Percentiles rank a stretch among this genome's conserved stretches.
phyloP scores from a whole-genome alignment of 2,888 invertebrate genomes.

The Melanophora roralis region DNA sequence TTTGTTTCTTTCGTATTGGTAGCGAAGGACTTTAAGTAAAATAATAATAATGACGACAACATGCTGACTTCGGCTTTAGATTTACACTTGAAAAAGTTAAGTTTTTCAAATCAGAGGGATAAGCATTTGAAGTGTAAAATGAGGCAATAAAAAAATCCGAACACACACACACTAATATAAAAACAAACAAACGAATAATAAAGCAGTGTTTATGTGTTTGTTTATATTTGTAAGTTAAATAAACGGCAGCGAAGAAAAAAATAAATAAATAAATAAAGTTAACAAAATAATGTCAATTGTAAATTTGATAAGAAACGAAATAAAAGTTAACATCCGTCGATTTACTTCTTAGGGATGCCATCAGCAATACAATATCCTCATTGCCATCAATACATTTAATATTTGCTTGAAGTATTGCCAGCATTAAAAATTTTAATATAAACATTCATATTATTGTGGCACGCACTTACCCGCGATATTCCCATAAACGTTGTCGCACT shows the following conservation, averaged over 20 bases:
- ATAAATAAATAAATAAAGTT: conserved; percentile 58
- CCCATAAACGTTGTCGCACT: conserved; percentile 23
- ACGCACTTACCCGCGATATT: conserved; percentile 28
- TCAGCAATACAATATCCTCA: neutral
- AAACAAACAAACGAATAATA: neutral
- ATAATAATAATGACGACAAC: conserved; percentile 29
- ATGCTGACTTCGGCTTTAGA: conserved; percentile 45
- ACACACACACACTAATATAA: neutral
- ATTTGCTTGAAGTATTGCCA: neutral
- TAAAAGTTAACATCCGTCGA: conserved; percentile 62
- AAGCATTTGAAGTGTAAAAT: conserved; percentile 40
- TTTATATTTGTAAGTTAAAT: neutral
- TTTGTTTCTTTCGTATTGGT: neutral
- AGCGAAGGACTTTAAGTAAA: conserved; percentile 33
- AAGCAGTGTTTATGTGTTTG: neutral
- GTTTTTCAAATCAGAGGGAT: conserved; percentile 50
- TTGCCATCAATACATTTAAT: too few relatives aligned
- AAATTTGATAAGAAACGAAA: conserved; percentile 63
- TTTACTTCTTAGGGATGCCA: conserved; percentile 39
- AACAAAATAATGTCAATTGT: conserved; percentile 63
- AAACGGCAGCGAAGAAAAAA: too few relatives aligned
- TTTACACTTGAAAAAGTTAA: conserved; percentile 41
- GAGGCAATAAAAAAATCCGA: neutral
- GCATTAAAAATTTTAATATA: conserved; percentile 28
- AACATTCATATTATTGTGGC: conserved; percentile 13